These are phyloP conservation scores for Apis laboriosa DNA, from an alignment of 1,140 invertebrate species.

Conservation along the genomic window DNA sequence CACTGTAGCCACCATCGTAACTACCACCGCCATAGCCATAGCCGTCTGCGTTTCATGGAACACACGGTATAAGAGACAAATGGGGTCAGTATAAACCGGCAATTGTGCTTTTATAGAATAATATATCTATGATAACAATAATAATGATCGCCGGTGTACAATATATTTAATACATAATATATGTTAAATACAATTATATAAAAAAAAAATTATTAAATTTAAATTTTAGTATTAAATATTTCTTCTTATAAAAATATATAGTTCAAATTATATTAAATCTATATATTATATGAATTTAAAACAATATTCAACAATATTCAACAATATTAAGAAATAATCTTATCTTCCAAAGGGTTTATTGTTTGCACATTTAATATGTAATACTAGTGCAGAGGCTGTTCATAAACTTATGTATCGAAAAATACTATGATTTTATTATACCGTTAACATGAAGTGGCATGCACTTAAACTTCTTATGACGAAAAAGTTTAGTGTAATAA, in stretches of 20 bases:
- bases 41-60: conserved; percentile 85
- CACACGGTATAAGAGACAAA: conserved; percentile 80
- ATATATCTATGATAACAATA: conserved; percentile 28
- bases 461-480: conserved; percentile 31
- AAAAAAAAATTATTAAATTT: conserved; percentile 17
- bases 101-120: conserved; percentile 49
- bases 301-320: not conserved
- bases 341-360: conserved; percentile 58
- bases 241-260: not conserved
- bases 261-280: not conserved
- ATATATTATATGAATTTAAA: not conserved
- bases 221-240: not conserved
- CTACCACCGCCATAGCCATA: conserved; percentile 88
- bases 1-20: conserved; percentile 90
- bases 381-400: conserved; percentile 50
- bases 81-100: conserved; percentile 70
- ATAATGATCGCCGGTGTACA: conserved; percentile 9
- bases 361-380: conserved; percentile 44
- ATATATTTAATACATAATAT: not conserved
- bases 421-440: conserved; percentile 16
- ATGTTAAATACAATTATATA: not conserved
- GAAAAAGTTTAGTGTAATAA: conserved; percentile 19
- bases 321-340: not conserved
- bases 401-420: conserved; percentile 8
- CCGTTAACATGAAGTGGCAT: conserved; percentile 44